phyloP scores from a whole-genome alignment of 2,797 vertebrate species.

The Tadarida brasiliensis region DNA sequence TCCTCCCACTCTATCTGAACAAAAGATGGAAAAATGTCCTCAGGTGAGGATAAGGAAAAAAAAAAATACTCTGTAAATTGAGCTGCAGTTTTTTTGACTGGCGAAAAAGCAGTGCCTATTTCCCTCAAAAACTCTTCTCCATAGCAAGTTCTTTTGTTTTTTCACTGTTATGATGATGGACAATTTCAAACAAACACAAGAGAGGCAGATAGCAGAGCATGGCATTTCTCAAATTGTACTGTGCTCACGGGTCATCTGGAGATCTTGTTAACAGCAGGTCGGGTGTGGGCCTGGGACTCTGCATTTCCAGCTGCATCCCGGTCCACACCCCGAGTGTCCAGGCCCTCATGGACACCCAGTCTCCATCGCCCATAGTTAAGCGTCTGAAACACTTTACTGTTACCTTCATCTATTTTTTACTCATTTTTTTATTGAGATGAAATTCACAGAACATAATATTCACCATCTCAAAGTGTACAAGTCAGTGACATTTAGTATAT shows the following conservation, averaged over 20 bases:
- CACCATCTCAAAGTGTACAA: background rate
- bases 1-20: no score
- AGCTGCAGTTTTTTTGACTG: background rate
- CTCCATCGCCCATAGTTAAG: background rate
- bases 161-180: no score
- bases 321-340: background rate
- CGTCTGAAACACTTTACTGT: no score
- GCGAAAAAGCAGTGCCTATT: background rate
- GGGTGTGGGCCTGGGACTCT: background rate
- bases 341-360: background rate
- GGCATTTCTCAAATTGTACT: accelerated
- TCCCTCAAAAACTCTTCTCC: background rate
- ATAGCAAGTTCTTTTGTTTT: background rate
- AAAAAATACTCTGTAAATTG: background rate
- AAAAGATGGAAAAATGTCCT: no score
- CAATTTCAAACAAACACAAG: background rate
- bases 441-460: background rate
- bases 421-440: background rate
- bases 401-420: background rate
- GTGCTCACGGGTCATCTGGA: background rate
- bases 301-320: background rate
- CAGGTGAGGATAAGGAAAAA: no score
- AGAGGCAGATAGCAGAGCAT: background rate
- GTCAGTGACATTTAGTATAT: background rate
- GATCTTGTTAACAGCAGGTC: background rate